Evolutionary conservation across 2,113 vertebrate species (phyloP).

Genomic region (Spea bombifrons): DNA sequence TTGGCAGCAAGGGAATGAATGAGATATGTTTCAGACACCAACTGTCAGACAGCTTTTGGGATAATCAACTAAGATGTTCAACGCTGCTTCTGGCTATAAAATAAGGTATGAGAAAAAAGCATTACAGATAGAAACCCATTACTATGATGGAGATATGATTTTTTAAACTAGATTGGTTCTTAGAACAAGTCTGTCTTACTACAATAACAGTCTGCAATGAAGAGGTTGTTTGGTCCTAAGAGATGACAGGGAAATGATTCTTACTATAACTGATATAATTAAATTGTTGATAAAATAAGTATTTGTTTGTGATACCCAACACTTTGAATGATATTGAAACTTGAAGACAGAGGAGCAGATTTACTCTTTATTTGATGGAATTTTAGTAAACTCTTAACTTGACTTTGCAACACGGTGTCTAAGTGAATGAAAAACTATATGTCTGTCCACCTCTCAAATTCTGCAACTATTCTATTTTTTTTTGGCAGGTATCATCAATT

Average conservation of each 20-base stretch:
- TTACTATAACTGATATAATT: constrained; percentile 20
- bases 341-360: background rate
- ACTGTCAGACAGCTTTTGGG: constrained; percentile 3
- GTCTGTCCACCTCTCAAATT: background rate
- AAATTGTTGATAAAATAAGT: constrained; percentile 16
- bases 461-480: constrained; percentile 47
- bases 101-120: constrained; percentile 19
- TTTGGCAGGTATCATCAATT: constrained; percentile 42
- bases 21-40: background rate
- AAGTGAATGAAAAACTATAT: background rate
- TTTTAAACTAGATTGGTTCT: constrained; percentile 7
- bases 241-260: constrained; percentile 37
- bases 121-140: background rate
- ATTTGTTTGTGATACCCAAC: background rate
- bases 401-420: background rate
- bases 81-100: background rate
- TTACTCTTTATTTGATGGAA: background rate
- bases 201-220: constrained; percentile 26
- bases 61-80: constrained; percentile 10
- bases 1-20: background rate
- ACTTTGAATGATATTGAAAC: constrained; percentile 2
- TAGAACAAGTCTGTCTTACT: constrained; percentile 28
- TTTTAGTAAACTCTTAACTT: constrained; percentile 40
- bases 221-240: constrained; percentile 27
- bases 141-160: constrained; percentile 13